These are phyloP conservation scores for Hydrozoanthus tunicans DNA, from an alignment of 64 coral and sea anemone genomes.

Conservation along the genomic window DNA sequence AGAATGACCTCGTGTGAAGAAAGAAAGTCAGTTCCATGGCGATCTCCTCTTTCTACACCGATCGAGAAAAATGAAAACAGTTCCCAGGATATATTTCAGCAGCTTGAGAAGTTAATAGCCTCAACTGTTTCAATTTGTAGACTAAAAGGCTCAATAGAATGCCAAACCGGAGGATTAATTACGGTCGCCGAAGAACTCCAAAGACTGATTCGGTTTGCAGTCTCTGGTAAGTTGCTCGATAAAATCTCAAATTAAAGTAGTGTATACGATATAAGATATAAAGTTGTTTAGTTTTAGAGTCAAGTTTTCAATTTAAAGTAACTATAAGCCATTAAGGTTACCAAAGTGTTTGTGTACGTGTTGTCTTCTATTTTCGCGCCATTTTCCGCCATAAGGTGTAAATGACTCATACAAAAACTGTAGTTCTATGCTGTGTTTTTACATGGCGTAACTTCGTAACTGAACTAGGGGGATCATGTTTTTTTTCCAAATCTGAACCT, in stretches of 20 bases:
- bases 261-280: too few species aligned
- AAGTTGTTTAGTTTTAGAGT: too few species aligned
- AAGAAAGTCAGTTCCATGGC: slow-evolving; percentile 22
- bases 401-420: background rate
- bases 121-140: slow-evolving; percentile 99
- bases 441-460: background rate
- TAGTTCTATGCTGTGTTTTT: background rate
- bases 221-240: slow-evolving; percentile 66
- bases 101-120: slow-evolving; percentile 92
- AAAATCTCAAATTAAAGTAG: background rate
- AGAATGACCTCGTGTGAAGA: slow-evolving; percentile 79
- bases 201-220: slow-evolving; percentile 76
- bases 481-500: background rate
- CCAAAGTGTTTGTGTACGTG: background rate
- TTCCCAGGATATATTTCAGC: slow-evolving; percentile 81
- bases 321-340: too few species aligned
- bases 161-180: slow-evolving; percentile 94
- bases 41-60: slow-evolving; percentile 83
- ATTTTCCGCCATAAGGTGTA: background rate
- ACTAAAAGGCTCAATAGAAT: slow-evolving; percentile 90
- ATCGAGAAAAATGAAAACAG: slow-evolving; percentile 68
- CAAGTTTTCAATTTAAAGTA: too few species aligned
- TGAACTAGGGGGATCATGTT: too few species aligned
- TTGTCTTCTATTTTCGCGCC: background rate
- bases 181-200: slow-evolving; percentile 96